Base-by-base conservation (phyloP, 2,797 vertebrate species). In the Chelon auratus region DNA sequence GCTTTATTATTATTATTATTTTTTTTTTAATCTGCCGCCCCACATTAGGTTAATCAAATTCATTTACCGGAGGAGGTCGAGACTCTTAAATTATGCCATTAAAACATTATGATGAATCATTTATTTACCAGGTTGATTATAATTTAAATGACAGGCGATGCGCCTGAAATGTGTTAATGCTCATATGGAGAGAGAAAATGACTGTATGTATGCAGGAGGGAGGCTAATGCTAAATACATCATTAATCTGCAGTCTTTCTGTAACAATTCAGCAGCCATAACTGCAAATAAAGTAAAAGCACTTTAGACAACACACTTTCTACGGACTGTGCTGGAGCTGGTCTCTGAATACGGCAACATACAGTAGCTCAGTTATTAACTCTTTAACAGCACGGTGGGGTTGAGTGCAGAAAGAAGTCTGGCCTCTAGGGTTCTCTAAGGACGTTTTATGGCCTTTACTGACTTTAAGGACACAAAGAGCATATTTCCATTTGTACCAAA, bases 81-180 rank as follows among this genome's bases (percentile, higher is more conserved):
- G 76, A 76, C 64, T 63, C 71, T 62, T 61, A 68, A 82, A 80
- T 81, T 43, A 76, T 68, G 69, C 68, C 52, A 82, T 90, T 82
- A 83, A 79, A 85, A 82, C 59, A 82, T 86, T 68, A 67, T 66
- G 74, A 69, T 80, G 62, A 82, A 68, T 80, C 74, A 83, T 79
- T 86, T 20, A 87, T 82, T 80, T 67, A 67, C 65, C 47, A 47
- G 76, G 56, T 65, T 85, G 58, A 80, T 89, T 87, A 77, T 69
- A 65, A 79, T 86, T 85, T 73, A 68, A 85, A 85, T 82, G 78
- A 79, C 78, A 72, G 77, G 78, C 72, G 61, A 75, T 37, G 53
- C 62, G 45, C 62, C 48, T 71, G 67, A 79, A 71, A 83, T 77
- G 68, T 52, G 50, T 80, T 80, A 67, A 20, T 57, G 60, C 40